These are phyloP conservation scores for Parauchenoglanis ngamensis DNA, from an alignment of 2,797 vertebrate genomes.

Conservation along the genomic window DNA sequence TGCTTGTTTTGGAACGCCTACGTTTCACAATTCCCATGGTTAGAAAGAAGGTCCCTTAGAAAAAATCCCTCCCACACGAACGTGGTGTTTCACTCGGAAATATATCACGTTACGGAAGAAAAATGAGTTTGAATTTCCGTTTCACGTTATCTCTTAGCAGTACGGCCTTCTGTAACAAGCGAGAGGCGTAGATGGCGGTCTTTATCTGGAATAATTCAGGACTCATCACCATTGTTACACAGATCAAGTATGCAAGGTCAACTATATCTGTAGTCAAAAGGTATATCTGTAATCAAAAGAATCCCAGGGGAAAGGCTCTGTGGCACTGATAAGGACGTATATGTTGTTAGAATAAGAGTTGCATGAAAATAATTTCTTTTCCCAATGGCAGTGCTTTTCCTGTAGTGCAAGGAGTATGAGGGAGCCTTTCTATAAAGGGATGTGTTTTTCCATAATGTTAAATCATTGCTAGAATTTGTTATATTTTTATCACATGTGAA, in stretches of 20 bases:
- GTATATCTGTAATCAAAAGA: slow-evolving; percentile 2
- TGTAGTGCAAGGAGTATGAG: not conserved
- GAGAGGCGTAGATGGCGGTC: not conserved
- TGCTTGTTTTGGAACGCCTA: not conserved
- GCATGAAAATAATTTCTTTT: not conserved
- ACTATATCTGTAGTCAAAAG: not conserved
- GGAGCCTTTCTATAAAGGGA: not conserved
- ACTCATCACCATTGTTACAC: not conserved
- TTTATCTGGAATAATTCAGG: not conserved
- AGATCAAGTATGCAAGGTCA: slow-evolving; percentile 2
- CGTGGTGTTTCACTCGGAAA: not conserved
- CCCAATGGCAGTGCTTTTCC: not conserved
- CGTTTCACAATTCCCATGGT: not conserved
- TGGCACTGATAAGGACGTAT: not conserved
- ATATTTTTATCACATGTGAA: not conserved
- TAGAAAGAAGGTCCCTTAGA: not conserved
- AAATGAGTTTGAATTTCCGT: not conserved
- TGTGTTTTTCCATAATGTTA: not conserved
- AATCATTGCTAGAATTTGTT: not conserved
- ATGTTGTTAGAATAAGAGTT: not conserved
- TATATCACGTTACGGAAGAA: not conserved
- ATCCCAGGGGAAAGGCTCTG: not conserved
- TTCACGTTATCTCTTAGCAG: not conserved
- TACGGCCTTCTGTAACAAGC: not conserved
- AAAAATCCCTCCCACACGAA: not conserved